These are phyloP conservation scores for Crenuchus spilurus DNA, from an alignment of 2,797 vertebrate genomes.

Conservation along the genomic window DNA sequence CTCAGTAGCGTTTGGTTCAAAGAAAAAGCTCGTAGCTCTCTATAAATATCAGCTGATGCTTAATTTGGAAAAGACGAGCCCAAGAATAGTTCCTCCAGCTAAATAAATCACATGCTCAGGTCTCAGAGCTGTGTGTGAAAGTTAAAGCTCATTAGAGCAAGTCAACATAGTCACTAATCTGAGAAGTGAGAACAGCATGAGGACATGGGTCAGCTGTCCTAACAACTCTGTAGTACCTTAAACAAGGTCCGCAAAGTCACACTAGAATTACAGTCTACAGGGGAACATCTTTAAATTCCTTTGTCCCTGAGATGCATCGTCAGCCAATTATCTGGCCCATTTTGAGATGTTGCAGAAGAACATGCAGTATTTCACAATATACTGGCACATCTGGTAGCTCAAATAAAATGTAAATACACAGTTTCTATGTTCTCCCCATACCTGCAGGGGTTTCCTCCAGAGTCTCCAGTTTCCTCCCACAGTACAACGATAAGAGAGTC, in stretches of 20 bases:
- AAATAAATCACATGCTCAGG: constrained; percentile 8
- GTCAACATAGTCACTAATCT: not conserved
- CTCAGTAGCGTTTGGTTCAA: not conserved
- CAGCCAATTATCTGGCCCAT: not conserved
- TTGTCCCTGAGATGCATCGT: not conserved
- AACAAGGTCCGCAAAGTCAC: not conserved
- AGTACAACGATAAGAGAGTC: too few relatives aligned
- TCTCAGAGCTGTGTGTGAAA: not conserved
- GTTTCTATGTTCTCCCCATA: too few relatives aligned
- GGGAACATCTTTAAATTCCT: not conserved
- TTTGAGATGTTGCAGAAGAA: not conserved
- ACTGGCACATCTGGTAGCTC: too few relatives aligned
- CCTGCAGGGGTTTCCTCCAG: too few relatives aligned
- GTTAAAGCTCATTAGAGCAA: not conserved
- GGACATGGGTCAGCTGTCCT: not conserved
- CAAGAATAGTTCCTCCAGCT: not conserved
- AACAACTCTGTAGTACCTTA: not conserved
- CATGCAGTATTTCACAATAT: too few relatives aligned
- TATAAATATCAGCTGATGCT: not conserved
- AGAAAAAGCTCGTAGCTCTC: not conserved
- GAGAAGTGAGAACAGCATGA: not conserved
- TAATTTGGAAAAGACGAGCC: not conserved
- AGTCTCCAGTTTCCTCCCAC: too few relatives aligned
- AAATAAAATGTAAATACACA: too few relatives aligned
- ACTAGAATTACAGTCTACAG: too few relatives aligned